Percentiles rank a stretch among this genome's conserved stretches.
phyloP scores from a whole-genome alignment of 2,113 vertebrate genomes.

The Brachyhypopomus gauderio region DNA sequence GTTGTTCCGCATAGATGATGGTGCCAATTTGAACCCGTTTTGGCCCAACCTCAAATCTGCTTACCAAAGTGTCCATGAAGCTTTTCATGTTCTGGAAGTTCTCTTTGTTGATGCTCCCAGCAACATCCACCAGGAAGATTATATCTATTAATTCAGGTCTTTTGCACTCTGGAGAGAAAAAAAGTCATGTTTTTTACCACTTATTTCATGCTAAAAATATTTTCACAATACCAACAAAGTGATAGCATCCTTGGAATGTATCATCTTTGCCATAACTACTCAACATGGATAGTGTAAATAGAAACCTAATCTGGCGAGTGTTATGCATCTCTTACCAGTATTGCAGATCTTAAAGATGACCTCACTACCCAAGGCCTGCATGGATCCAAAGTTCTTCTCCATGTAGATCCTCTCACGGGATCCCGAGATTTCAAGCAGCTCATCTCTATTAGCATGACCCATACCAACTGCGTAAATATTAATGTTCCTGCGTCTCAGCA shows the following conservation, averaged over 20 bases:
- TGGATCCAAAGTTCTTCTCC: constrained; percentile 69
- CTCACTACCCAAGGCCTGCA: constrained; percentile 72
- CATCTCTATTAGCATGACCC: constrained; percentile 65
- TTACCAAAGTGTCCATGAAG: constrained; percentile 75
- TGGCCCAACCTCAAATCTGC: constrained; percentile 68
- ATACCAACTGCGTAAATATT: constrained; percentile 81
- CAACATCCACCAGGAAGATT: constrained; percentile 79
- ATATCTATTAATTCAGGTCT: constrained; percentile 77
- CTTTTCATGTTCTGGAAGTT: constrained; percentile 71
- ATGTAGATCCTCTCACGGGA: constrained; percentile 64
- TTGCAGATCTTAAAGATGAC: constrained; percentile 78
- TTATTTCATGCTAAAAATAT: background rate
- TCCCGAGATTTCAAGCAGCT: constrained; percentile 79
- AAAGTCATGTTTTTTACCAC: background rate
- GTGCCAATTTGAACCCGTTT: constrained; percentile 73
- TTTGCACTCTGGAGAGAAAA: constrained; percentile 70
- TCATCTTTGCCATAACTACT: too few species aligned
- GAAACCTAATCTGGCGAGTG: background rate
- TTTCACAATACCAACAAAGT: too few species aligned
- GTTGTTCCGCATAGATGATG: constrained; percentile 63
- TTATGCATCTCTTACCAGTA: constrained; percentile 66
- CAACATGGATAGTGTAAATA: too few species aligned
- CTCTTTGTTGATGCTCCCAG: constrained; percentile 53
- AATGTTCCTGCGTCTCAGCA: constrained; percentile 73
- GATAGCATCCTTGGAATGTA: too few species aligned